A percentile compares a stretch with the other conserved stretches of the same genome.
These are phyloP conservation scores for Onychostoma macrolepis DNA, from an alignment of 2,113 vertebrate species.

Conservation along the genomic window DNA sequence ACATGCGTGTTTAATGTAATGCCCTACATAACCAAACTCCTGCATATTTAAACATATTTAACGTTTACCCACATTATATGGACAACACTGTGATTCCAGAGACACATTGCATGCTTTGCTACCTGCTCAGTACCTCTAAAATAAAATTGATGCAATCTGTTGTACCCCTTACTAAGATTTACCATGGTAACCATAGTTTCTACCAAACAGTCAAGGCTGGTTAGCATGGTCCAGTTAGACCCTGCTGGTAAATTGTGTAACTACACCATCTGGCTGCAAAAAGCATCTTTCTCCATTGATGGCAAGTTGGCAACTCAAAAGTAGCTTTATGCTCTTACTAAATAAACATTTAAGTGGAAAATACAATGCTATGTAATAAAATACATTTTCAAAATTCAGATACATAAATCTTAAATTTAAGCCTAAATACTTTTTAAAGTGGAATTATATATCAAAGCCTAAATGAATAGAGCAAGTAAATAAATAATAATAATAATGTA, in stretches of 20 bases:
- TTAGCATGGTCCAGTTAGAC: background rate
- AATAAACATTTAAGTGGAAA: background rate
- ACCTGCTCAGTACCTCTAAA: background rate
- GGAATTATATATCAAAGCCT: too few relatives aligned
- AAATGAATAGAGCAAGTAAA: too few relatives aligned
- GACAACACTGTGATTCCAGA: background rate
- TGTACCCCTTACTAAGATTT: background rate
- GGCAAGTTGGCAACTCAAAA: background rate
- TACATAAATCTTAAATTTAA: too few relatives aligned
- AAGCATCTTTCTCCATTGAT: background rate
- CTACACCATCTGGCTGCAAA: background rate
- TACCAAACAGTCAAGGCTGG: background rate
- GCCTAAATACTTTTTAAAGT: too few relatives aligned
- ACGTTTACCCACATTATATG: background rate
- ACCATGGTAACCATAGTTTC: background rate
- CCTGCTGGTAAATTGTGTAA: background rate
- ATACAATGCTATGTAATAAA: too few relatives aligned
- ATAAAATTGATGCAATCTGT: background rate
- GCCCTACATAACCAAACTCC: conserved; percentile 22
- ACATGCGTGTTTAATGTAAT: conserved; percentile 43
- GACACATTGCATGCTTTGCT: background rate
- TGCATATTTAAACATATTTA: conserved; percentile 7
- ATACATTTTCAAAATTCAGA: too few relatives aligned
- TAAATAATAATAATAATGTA: too few relatives aligned
- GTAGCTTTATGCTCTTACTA: background rate